A percentile compares a stretch with the other conserved stretches of the same genome.
Evolutionary conservation across 2,797 vertebrate genomes (phyloP).

Genomic region (Halcyon chelicuti): DNA sequence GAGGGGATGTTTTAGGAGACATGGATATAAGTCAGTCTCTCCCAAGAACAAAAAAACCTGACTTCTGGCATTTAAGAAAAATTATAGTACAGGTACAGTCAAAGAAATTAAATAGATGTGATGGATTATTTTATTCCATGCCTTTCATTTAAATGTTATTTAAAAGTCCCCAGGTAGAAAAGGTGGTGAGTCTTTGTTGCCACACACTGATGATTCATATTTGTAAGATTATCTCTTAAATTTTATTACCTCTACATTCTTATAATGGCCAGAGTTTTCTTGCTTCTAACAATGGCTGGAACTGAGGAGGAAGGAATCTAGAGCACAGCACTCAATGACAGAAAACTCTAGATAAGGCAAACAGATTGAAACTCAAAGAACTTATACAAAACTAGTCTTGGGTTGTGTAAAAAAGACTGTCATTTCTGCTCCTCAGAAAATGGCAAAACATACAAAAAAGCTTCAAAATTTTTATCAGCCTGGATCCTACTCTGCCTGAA

Average conservation of each 20-base stretch:
- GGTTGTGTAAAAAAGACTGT: background rate
- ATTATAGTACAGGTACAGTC: background rate
- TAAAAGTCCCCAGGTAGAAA: background rate
- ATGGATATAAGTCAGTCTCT: background rate
- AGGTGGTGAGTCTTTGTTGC: background rate
- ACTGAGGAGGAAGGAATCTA: background rate
- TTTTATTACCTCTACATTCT: background rate
- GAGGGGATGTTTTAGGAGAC: background rate
- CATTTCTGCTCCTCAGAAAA: background rate
- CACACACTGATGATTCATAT: background rate
- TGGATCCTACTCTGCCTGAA: accelerated
- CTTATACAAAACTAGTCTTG: background rate
- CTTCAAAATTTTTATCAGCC: background rate
- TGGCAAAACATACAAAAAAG: background rate
- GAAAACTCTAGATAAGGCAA: background rate
- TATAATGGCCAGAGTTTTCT: background rate
- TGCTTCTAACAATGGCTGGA: background rate
- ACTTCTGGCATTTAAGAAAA: accelerated
- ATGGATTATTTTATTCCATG: background rate
- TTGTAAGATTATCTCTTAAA: background rate
- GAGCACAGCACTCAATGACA: background rate
- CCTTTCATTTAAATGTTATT: background rate
- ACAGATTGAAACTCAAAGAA: background rate
- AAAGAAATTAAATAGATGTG: background rate
- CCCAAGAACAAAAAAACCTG: background rate